Base-by-base conservation (phyloP, 2,888 invertebrate species). In the Xylota segnis region DNA sequence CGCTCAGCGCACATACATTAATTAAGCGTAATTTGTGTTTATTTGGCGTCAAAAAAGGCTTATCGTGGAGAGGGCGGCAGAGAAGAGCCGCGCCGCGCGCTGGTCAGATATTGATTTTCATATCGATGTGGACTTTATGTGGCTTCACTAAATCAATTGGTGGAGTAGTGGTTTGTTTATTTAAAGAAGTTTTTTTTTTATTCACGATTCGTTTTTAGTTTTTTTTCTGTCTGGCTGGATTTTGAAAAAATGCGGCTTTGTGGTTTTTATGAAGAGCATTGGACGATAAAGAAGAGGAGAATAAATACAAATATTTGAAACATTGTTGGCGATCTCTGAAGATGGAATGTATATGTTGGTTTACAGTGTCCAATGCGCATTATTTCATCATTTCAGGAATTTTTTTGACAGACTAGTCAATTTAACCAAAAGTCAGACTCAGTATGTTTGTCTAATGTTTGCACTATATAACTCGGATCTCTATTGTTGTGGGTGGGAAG, bases 81-180 rank as follows among this genome's bases (percentile, higher is more conserved):
- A 10, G 14, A 34, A 14, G 29, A 14, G 10, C 14, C 27, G 23
- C 6, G 27, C 18, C 5, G 10, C n/a, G n/a, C n/a, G 23, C 32
- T 58, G 76, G 58, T 61, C 77, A 59, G 77, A 70, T 77, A 77
- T 77, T 59, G 68, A 77, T 77, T 77, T 77, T 52, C 34, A 61
- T 54, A 43, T 40, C 63, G 63, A 12, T 63, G 54, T 32, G 16
- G 61, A 52, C 59, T 61, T 77, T 77, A 12, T 70, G 61, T 29
- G 77, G 77, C 68, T 77, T 77, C 77, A 29, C 40, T 52, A 43
- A 68, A 68, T 77, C 52, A 77, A 70, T 54, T 61, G 50, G 52
- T 77, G 43, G 40, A 45, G 45, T 29, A 23, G 47, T 14, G 29
- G 59, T 61, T 52, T 77, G 68, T 61, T 68, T 77, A 68, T 50